These are phyloP conservation scores for Damaliscus lunatus DNA, from an alignment of 2,113 vertebrate species.

Conservation along the genomic window DNA sequence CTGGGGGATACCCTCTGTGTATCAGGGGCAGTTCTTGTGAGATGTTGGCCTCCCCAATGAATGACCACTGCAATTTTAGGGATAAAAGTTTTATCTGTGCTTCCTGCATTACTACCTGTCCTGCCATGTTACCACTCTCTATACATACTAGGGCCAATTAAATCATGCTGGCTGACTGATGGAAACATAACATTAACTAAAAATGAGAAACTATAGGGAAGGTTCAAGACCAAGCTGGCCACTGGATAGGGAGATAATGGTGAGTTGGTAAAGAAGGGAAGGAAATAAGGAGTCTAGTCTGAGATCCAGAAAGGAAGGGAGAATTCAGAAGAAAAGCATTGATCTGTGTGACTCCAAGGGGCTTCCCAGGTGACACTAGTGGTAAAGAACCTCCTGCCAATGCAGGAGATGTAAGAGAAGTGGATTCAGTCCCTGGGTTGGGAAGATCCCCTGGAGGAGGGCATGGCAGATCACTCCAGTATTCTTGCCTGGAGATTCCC, in stretches of 20 bases:
- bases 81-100: background rate
- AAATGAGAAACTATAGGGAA: background rate
- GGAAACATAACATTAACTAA: background rate
- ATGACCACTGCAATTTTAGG: background rate
- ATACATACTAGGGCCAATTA: too few relatives aligned
- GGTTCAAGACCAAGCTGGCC: background rate
- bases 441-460: background rate
- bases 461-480: background rate
- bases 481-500: background rate
- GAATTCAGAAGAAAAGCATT: background rate
- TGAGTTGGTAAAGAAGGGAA: background rate
- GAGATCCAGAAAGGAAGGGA: background rate
- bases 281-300: background rate
- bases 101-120: background rate
- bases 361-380: background rate
- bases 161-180: background rate
- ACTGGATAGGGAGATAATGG: background rate
- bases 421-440: background rate
- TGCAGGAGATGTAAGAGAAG: background rate
- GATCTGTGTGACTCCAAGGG: background rate
- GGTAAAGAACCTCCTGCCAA: background rate
- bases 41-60: background rate
- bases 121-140: fast-evolving
- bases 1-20: fast-evolving
- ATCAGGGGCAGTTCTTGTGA: background rate